A percentile compares a stretch with the other conserved stretches of the same genome.
phyloP scores from a whole-genome alignment of 2,113 vertebrate species.

The Rhinopomastus cyanomelas region DNA sequence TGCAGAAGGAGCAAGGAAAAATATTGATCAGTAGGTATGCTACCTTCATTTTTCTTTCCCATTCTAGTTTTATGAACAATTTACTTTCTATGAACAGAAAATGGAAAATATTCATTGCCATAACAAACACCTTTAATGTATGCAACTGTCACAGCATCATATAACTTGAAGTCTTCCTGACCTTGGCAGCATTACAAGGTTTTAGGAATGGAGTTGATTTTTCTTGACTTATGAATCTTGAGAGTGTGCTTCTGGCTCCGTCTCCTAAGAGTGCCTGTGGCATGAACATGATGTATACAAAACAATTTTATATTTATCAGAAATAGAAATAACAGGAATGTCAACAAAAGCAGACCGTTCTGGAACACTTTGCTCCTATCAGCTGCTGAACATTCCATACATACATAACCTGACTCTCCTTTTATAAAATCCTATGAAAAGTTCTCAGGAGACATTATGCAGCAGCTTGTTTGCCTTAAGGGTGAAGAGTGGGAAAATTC shows the following conservation, averaged over 20 bases:
- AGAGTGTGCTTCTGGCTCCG: neutral
- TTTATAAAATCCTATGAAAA: neutral
- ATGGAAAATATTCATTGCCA: neutral
- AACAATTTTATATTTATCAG: neutral
- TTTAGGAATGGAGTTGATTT: neutral
- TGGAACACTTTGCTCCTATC: neutral
- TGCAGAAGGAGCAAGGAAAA: neutral
- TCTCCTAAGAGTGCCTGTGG: neutral
- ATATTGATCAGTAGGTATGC: neutral
- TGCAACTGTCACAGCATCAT: neutral
- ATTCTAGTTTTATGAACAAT: neutral
- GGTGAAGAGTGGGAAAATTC: neutral
- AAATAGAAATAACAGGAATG: neutral
- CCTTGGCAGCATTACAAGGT: neutral
- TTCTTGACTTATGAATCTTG: neutral
- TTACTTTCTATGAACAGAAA: neutral
- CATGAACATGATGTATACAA: fast-evolving
- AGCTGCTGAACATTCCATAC: neutral
- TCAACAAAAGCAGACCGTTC: neutral
- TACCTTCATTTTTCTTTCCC: neutral
- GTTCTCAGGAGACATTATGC: neutral
- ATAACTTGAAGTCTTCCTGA: neutral
- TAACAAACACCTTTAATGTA: neutral
- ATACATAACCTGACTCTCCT: neutral
- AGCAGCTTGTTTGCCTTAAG: neutral